Evolutionary conservation across 2,797 vertebrate genomes (phyloP), one percentile per base, ranked within the genome.

Genomic region (Arctocebus calabarensis): DNA sequence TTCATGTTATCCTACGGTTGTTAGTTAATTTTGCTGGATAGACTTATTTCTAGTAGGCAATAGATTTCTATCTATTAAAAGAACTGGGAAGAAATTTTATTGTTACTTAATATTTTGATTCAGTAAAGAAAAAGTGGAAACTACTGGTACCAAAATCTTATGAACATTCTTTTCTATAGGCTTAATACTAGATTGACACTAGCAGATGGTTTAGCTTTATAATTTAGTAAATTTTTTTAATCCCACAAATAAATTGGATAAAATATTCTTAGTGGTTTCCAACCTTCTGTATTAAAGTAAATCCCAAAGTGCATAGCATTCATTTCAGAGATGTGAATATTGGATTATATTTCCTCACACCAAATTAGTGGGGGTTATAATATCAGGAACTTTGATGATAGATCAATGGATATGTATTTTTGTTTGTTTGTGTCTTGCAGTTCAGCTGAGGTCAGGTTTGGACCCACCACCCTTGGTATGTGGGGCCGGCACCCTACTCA

Each of bases 81-180:
- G 32, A 77, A 61, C 8, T 74, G 84, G 82, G 90, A 97, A 95
- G 55, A 3, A 86, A 61, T 87, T 81, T 23, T 87, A 61, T 64
- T 97, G 77, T 95, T 93, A 14, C 25, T 95, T 96, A 84, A 92
- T 94, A 97, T 98, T 84, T 59, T 34, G 68, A 96, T 91, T 97
- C 82, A 96, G 88, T 94, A 95, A 73, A 88, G 96, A 91, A 19
- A 97, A 96, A 48, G 13, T 70, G 86, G 73, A 96, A 94, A 16
- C n/a, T 95, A 88, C n/a, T 70, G 89, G 81, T 81, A 75, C 3
- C 29, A 68, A 97, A 98, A 96, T 86, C 27, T 94, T 90, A 29
- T 12, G 83, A 90, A 20, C 5, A 85, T 78, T 45, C 55, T 75
- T 96, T 88, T 91, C 83, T 94, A 94, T 95, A 59, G 73, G 68